Evolutionary conservation across 2,888 invertebrate species (phyloP).

Genomic region (Acanthacorydalis orientalis): DNA sequence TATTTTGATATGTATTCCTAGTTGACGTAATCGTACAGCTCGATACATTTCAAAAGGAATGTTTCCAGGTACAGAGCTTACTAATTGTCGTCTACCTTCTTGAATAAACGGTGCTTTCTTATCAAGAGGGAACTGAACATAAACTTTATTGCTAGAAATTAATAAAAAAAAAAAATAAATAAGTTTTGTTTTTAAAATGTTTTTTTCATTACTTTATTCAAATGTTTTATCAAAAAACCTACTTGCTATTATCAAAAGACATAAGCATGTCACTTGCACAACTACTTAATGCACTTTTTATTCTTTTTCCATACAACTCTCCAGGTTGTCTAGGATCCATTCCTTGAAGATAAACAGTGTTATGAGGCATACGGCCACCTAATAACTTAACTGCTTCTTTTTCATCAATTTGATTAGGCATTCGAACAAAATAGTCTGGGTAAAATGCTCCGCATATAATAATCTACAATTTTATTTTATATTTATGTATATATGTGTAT

Average conservation of each 20-base stretch:
- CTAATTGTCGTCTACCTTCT: slow-evolving; percentile 21
- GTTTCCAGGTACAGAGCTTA: slow-evolving; percentile 38
- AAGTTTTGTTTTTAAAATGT: too few relatives aligned
- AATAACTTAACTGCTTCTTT: slow-evolving; percentile 45
- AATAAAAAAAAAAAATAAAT: too few relatives aligned
- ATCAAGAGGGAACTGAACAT: slow-evolving; percentile 41
- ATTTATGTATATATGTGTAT: neutral
- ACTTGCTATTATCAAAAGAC: slow-evolving; percentile 34
- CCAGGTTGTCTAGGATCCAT: slow-evolving; percentile 49
- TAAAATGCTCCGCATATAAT: slow-evolving; percentile 81
- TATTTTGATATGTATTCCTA: slow-evolving; percentile 34
- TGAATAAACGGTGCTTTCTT: slow-evolving; percentile 16
- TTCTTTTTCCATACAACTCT: slow-evolving; percentile 44
- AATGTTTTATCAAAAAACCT: too few relatives aligned
- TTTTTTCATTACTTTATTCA: too few relatives aligned
- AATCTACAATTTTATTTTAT: slow-evolving; percentile 28
- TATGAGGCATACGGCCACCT: slow-evolving; percentile 57
- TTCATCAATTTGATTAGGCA: slow-evolving; percentile 38
- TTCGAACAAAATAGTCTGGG: slow-evolving; percentile 70
- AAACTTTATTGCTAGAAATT: slow-evolving; percentile 41
- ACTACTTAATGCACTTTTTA: slow-evolving; percentile 39
- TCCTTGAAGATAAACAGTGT: slow-evolving; percentile 43
- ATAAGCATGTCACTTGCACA: slow-evolving; percentile 32
- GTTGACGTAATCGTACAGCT: slow-evolving; percentile 48
- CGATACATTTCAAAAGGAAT: slow-evolving; percentile 55